A percentile compares a stretch with the other conserved stretches of the same genome.
These are phyloP conservation scores for Eupithecia tripunctaria DNA, from an alignment of 2,888 invertebrate species.

Conservation along the genomic window DNA sequence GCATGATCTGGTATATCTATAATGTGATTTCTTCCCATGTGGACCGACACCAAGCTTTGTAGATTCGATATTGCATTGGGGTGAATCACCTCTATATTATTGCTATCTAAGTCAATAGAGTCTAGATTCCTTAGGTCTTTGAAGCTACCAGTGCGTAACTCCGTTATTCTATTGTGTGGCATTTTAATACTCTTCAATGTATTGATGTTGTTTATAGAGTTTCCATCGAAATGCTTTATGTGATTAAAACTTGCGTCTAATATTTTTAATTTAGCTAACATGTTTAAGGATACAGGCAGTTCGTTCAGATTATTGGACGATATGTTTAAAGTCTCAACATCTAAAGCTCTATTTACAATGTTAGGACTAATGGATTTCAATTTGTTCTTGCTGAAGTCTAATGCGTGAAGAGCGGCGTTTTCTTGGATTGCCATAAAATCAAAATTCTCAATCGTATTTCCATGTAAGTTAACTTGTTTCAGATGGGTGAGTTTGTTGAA, in stretches of 20 bases:
- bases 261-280: constrained; percentile 87
- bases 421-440: constrained; percentile 88
- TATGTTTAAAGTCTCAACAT: constrained; percentile 89
- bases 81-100: constrained; percentile 90
- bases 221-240: constrained; percentile 87
- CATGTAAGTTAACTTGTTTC: constrained; percentile 89
- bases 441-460: constrained; percentile 90
- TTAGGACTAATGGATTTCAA: constrained; percentile 87
- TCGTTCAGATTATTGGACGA: constrained; percentile 91
- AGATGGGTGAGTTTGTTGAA: constrained; percentile 86
- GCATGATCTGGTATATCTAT: constrained; percentile 89
- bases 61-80: constrained; percentile 88
- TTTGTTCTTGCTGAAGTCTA: constrained; percentile 91
- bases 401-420: constrained; percentile 85
- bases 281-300: constrained; percentile 88
- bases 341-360: constrained; percentile 86
- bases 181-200: constrained; percentile 89
- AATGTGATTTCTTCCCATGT: constrained; percentile 89
- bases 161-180: constrained; percentile 89
- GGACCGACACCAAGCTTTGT: constrained; percentile 88
- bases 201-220: constrained; percentile 88
- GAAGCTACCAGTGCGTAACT: constrained; percentile 89
- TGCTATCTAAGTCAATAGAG: constrained; percentile 91
- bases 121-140: constrained; percentile 88
- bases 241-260: constrained; percentile 92